Percentiles rank a stretch among this genome's conserved stretches.
phyloP scores from a whole-genome alignment of 2,888 invertebrate genomes.

The Frankliniella fusca region DNA sequence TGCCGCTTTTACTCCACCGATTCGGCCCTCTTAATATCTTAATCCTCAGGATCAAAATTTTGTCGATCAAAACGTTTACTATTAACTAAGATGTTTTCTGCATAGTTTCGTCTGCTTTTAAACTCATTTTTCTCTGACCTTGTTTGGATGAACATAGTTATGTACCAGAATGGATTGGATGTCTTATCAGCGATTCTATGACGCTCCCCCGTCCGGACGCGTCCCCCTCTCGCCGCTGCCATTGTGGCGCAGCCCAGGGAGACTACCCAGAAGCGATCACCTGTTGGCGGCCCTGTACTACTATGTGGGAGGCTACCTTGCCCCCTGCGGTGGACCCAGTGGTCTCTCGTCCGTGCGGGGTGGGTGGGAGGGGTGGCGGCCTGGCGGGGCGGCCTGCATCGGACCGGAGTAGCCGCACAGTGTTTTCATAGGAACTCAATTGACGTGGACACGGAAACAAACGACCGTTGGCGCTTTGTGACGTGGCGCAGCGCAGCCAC shows the following conservation, averaged over 20 bases:
- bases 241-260: not conserved
- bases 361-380: not conserved
- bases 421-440: constrained; percentile 20
- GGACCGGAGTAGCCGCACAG: not conserved
- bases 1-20: too few relatives aligned
- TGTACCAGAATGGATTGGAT: too few relatives aligned
- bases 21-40: too few relatives aligned
- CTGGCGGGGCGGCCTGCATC: not conserved
- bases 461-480: constrained; percentile 1
- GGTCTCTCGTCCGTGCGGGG: not conserved
- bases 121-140: too few relatives aligned
- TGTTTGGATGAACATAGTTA: too few relatives aligned
- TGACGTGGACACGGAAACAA: not conserved
- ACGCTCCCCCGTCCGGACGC: not conserved
- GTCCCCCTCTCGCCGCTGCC: too few relatives aligned
- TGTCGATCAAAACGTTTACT: too few relatives aligned
- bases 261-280: constrained; percentile 22
- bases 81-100: too few relatives aligned
- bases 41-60: too few relatives aligned
- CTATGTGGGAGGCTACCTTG: constrained; percentile 1
- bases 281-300: constrained; percentile 15
- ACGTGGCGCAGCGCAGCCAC: not conserved
- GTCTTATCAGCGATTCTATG: too few relatives aligned
- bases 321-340: not conserved
- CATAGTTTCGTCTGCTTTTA: too few relatives aligned